phyloP scores from a whole-genome alignment of 2,888 invertebrate genomes.

The Trichacis sp. region DNA sequence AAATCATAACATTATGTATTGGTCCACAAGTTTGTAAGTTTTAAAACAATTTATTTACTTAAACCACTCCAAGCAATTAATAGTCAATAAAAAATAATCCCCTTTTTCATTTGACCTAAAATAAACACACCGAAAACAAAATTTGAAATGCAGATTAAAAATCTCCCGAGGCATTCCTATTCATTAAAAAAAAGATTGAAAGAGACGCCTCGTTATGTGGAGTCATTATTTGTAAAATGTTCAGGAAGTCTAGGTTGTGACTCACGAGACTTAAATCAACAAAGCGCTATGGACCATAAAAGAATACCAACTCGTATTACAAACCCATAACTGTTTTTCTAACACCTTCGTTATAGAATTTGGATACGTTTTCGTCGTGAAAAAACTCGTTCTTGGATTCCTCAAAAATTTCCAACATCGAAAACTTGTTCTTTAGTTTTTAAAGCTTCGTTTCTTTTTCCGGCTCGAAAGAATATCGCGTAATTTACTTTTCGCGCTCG shows the following conservation, averaged over 20 bases:
- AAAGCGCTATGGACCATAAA: conserved; percentile 50
- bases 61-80: too few relatives aligned
- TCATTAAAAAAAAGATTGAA: neutral
- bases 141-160: neutral
- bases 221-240: conserved; percentile 55
- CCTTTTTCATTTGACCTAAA: neutral
- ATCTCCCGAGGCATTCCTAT: neutral
- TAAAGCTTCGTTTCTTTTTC: neutral
- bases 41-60: too few relatives aligned
- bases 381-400: neutral
- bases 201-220: neutral
- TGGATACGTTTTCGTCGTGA: conserved; percentile 15
- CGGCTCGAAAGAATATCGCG: neutral
- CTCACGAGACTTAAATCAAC: conserved; percentile 50
- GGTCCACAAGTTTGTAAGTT: too few relatives aligned
- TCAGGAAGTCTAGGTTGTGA: conserved; percentile 47
- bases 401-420: too few relatives aligned
- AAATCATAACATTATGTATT: too few relatives aligned
- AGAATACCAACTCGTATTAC: conserved; percentile 23
- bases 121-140: neutral
- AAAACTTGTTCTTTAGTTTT: too few relatives aligned
- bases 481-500: conserved; percentile 33
- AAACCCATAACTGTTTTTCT: conserved; percentile 24
- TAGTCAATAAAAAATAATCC: neutral
- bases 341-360: conserved; percentile 24